Conservation (phyloP, 2,797 vertebrate species). For the Varecia variegata region DNA sequence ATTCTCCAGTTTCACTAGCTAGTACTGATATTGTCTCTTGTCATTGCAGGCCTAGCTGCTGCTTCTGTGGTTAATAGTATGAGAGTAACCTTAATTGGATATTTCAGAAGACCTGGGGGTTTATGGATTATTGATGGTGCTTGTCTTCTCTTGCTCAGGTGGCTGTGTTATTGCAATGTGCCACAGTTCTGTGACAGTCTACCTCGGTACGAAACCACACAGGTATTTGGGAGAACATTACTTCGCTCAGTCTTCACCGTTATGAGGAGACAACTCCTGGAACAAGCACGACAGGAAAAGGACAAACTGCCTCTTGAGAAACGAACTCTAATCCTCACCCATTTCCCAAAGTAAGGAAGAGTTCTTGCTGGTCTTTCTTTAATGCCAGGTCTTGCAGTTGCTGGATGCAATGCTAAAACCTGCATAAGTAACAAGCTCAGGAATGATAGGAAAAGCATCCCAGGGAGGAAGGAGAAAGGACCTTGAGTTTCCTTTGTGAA, state of each 20-base stretch:
- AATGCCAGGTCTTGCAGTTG: not conserved
- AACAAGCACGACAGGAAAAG: conserved; percentile 97
- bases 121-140: not conserved
- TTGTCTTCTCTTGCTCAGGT: conserved; percentile 83
- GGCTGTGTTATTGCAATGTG: conserved; percentile 99
- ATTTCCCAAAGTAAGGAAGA: conserved; percentile 96
- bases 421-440: no score
- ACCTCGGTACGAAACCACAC: conserved; percentile 96
- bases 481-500: not conserved
- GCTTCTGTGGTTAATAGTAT: not conserved
- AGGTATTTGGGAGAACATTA: conserved; percentile 96
- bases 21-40: not conserved
- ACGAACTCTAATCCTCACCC: conserved; percentile 97
- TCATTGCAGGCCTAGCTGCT: not conserved
- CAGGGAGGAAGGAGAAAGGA: not conserved
- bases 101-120: not conserved
- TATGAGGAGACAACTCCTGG: conserved; percentile 97
- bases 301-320: conserved; percentile 98
- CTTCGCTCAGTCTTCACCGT: conserved; percentile 97
- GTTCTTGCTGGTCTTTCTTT: not conserved
- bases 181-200: conserved; percentile 99
- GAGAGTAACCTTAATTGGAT: not conserved
- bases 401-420: not conserved
- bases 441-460: not conserved
- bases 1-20: not conserved